Percentiles rank a stretch among this genome's conserved stretches.
These are phyloP conservation scores for Drosophila arawakana DNA, from an alignment of 1,140 invertebrate genomes.

Conservation along the genomic window DNA sequence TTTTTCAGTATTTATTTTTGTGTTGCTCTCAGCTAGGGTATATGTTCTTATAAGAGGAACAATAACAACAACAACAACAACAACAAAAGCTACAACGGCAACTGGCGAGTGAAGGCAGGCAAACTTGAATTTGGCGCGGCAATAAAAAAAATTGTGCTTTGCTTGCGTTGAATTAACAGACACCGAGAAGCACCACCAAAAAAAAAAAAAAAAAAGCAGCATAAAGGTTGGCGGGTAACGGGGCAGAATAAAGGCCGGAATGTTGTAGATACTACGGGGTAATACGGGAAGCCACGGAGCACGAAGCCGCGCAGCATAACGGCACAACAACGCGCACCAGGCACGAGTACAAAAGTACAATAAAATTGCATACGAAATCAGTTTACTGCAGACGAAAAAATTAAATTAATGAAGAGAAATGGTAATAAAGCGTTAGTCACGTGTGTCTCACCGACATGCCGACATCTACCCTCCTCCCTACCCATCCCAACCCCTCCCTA, in stretches of 20 bases:
- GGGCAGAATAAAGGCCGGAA: not conserved
- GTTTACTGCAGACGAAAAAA: conserved; percentile 82
- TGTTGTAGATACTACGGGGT: not conserved
- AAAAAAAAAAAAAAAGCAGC: conserved; percentile 2
- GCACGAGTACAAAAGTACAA: conserved; percentile 81
- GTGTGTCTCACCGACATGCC: conserved; percentile 56
- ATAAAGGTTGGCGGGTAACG: not conserved
- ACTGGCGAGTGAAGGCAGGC: conserved; percentile 47
- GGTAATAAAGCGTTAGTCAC: conserved; percentile 81
- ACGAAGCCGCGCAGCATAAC: conserved; percentile 47
- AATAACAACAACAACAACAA: conserved; percentile 18
- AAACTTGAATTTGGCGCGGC: conserved; percentile 79
- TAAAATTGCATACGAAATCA: conserved; percentile 82
- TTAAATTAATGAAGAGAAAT: conserved; percentile 83
- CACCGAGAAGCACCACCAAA: conserved; percentile 49
- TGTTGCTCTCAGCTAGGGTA: conserved; percentile 21
- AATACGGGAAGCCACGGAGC: not conserved
- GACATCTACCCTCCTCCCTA: conserved; percentile 6
- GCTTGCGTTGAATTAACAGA: conserved; percentile 55
- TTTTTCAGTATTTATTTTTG: too few species aligned
- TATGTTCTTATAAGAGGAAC: conserved; percentile 9
- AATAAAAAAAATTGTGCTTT: conserved; percentile 70
- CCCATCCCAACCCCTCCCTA: not conserved
- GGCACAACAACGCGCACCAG: conserved; percentile 77
- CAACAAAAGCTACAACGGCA: conserved; percentile 16